A percentile compares a stretch with the other conserved stretches of the same genome.
phyloP scores from a whole-genome alignment of 2,888 invertebrate species.

The Caenorhabditis angaria region DNA sequence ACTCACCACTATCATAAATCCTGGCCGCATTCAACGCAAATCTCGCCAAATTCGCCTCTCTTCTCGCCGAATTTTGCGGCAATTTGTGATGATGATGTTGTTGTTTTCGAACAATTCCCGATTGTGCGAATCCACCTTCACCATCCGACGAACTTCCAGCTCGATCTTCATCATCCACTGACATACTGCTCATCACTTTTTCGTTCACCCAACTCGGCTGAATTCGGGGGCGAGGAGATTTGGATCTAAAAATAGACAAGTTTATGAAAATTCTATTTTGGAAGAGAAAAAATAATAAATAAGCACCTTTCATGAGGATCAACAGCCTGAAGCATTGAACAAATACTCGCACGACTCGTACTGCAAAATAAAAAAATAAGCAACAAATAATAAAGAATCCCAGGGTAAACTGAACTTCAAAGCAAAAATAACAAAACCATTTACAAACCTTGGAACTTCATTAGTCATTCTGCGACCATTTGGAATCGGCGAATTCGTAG shows the following conservation, averaged over 20 bases:
- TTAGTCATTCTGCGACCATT: slow-evolving; percentile 15
- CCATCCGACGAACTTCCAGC: slow-evolving; percentile 41
- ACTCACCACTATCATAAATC: slow-evolving; percentile 45
- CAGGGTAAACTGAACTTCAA: too few relatives aligned
- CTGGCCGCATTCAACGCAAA: slow-evolving; percentile 37
- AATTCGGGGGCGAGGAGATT: slow-evolving; percentile 68
- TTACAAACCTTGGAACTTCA: slow-evolving; percentile 14
- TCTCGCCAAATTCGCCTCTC: slow-evolving; percentile 53
- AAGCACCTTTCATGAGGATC: slow-evolving; percentile 41
- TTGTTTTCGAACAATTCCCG: slow-evolving; percentile 37
- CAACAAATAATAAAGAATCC: slow-evolving; percentile 10
- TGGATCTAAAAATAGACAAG: slow-evolving; percentile 52
- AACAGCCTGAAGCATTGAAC: slow-evolving; percentile 44
- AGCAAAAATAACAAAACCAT: not conserved
- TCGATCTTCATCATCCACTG: slow-evolving; percentile 65
- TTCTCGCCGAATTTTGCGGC: slow-evolving; percentile 19
- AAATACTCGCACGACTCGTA: slow-evolving; percentile 39
- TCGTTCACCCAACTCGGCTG: slow-evolving; percentile 71
- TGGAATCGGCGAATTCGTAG: slow-evolving; percentile 6
- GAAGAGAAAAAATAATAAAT: slow-evolving; percentile 5
- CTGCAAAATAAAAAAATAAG: slow-evolving; percentile 20
- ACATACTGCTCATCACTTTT: slow-evolving; percentile 69
- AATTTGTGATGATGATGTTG: slow-evolving; percentile 19
- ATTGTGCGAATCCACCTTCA: slow-evolving; percentile 46
- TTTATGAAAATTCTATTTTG: not conserved